Percentiles rank a stretch among this genome's conserved stretches.
phyloP scores from a whole-genome alignment of 2,113 vertebrate species.

The Numenius arquata region DNA sequence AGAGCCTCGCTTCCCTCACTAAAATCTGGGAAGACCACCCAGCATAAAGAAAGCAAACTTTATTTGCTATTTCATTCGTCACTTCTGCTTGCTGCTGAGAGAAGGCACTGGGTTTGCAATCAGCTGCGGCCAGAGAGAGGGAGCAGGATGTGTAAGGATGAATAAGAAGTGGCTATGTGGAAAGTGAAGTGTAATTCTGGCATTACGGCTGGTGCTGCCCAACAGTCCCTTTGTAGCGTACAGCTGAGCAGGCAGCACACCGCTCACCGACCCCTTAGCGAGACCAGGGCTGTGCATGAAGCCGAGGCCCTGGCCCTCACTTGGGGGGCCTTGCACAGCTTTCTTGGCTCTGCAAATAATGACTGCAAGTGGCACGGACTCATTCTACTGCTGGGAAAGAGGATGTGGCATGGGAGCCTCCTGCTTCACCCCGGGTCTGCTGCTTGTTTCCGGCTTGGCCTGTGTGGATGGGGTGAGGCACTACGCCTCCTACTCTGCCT shows the following conservation, averaged over 20 bases:
- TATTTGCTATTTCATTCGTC: neutral
- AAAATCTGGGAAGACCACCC: neutral
- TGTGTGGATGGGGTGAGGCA: neutral
- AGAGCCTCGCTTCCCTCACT: neutral
- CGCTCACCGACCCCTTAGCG: neutral
- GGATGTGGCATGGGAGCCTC: neutral
- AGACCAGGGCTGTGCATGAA: neutral
- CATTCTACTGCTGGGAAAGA: neutral
- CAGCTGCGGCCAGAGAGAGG: neutral
- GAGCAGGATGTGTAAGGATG: neutral
- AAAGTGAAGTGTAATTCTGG: neutral
- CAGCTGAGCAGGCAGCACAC: neutral
- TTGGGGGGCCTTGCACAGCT: neutral
- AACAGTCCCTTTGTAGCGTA: rapidly evolving
- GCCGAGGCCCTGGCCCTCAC: neutral
- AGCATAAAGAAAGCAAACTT: neutral
- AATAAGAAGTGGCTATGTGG: neutral
- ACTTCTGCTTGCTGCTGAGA: neutral
- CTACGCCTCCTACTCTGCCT: neutral
- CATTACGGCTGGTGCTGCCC: neutral
- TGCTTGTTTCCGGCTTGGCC: neutral
- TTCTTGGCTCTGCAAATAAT: neutral
- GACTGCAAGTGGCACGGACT: rapidly evolving
- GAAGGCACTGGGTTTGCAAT: neutral
- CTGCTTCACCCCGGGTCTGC: neutral